Evolutionary conservation across 2,113 vertebrate genomes (phyloP), one percentile per base, ranked within the genome.

Genomic region (Dromas ardeola): DNA sequence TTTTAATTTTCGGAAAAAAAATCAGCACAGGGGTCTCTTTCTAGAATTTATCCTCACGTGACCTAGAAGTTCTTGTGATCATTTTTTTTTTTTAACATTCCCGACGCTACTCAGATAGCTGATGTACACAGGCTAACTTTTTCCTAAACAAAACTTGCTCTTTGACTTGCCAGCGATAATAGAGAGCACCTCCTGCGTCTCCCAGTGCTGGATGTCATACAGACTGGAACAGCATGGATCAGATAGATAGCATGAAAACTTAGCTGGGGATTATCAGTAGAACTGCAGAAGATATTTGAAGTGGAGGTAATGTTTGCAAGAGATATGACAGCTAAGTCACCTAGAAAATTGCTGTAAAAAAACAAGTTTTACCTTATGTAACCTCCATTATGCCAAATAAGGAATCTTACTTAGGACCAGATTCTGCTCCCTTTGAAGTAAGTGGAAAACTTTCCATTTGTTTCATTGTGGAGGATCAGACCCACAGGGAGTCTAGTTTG

Each of bases 241-340:
- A 95, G 95, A 94, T 97, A 96, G 77, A 63, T n/a, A n/a, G n/a
- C n/a, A 50, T 92, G 95, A 83, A 97, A 97, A 91, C 76, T 80
- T 93, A 95, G 69, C 74, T 92, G 73, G 53, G 86, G 74, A 82
- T 95, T 97, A 94, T 95, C 87, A 85, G 63, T 52, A 90, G 69
- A 87, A 69, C 58, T 76, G 53, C 73, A 86, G 50, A 92, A 91
- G 76, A 19, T 96, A 93, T 92, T 88, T 95, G 91, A 86, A 94
- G 66, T 89, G 67, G 86, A 93, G 79, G 63, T 72, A 77, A 76
- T 78, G 88, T 88, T 94, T 97, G 70, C 58, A 95, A 95, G 49
- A 55, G 58, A 78, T 91, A 77, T 0, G 1, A 87, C 72, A 78
- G 59, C 61, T 91, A 93, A 89, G 79, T 82, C 94, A 95, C 85